Percentiles rank a stretch among this genome's conserved stretches.
Conservation (phyloP, 2,113 vertebrate genomes). For the Caranx ignobilis region DNA sequence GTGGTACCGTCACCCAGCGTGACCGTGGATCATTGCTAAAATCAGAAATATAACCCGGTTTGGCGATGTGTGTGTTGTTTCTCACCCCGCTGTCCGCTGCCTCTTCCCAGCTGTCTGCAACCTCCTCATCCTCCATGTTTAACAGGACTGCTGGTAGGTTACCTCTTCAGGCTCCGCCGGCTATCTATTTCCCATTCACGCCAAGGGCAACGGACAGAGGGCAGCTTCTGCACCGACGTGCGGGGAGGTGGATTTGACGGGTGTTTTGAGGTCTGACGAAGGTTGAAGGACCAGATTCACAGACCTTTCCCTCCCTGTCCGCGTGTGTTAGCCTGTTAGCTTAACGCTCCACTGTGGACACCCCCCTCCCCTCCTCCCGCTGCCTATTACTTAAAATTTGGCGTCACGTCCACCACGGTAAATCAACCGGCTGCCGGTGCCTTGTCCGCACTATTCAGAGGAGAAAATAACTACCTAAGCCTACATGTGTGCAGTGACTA, state of each 20-base stretch:
- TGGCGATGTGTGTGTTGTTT: neutral
- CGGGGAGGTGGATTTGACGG: neutral
- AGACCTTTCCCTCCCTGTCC: conserved; percentile 4
- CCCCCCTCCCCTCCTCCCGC: neutral
- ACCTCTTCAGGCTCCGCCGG: conserved; percentile 35
- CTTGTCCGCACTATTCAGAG: neutral
- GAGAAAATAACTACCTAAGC: neutral
- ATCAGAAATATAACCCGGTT: neutral
- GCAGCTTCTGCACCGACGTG: neutral
- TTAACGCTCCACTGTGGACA: conserved; percentile 3
- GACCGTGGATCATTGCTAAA: neutral
- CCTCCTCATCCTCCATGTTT: conserved; percentile 97
- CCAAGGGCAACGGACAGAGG: neutral
- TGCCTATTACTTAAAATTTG: conserved; percentile 42
- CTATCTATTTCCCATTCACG: conserved; percentile 31
- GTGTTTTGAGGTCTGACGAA: neutral
- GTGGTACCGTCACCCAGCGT: neutral
- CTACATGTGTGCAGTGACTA: too few species aligned
- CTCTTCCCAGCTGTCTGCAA: conserved; percentile 95
- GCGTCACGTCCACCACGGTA: conserved; percentile 27
- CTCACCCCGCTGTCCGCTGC: conserved; percentile 94
- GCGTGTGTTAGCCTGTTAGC: conserved; percentile 40
- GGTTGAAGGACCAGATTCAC: neutral
- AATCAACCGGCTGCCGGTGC: neutral
- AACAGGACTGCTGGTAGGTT: conserved; percentile 42